Base-by-base conservation (phyloP, 2,888 invertebrate genomes). In the Diploptera punctata region DNA sequence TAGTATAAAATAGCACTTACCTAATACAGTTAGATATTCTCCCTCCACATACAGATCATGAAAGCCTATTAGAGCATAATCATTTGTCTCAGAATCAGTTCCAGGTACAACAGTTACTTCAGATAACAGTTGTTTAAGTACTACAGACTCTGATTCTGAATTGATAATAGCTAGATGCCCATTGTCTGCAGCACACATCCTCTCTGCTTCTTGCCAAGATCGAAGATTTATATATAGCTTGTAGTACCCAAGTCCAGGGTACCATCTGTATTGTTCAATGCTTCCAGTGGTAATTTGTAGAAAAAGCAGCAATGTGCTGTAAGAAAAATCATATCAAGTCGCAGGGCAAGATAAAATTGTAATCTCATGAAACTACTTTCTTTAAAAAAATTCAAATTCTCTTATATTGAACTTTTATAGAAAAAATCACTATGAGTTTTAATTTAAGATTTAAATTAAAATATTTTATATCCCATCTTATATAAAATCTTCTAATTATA, bases 1-100 rank as follows among this genome's bases (percentile, higher is more conserved):
- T 33, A 10, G 10, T 33, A 7, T 33, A 7, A 7, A 33, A 33
- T 10, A 10, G 10, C 33, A 33, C 68, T 18, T 21, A 68, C 68
- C 68, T n/a, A 29, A 47, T 18, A 68, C 68, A 13, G 68, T 68
- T n/a, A 68, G 33, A 38, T 68, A 68, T 16, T 68, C 68, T 21
- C 29, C 47, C 54, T 68, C 68, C n/a, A 68, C 54, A 24, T 54
- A 68, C 16, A 68, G 24, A 26, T 68, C 68, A 38, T 68, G 68
- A 44, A 68, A 68, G 9, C 68, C 68, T 0, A 68, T n/a, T 16
- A 54, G 54, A 7, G 52, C 68, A n/a, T 31, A 29, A 31, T 60
- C 19, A 24, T 60, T 60, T 18, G 60, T 60, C 7, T 60, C 60
- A n/a, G 52, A 9, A 26, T 52, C 52, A 16, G 54, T 44, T 7